These are phyloP conservation scores for Eledona agricola DNA, from an alignment of 2,888 invertebrate genomes.

Conservation along the genomic window DNA sequence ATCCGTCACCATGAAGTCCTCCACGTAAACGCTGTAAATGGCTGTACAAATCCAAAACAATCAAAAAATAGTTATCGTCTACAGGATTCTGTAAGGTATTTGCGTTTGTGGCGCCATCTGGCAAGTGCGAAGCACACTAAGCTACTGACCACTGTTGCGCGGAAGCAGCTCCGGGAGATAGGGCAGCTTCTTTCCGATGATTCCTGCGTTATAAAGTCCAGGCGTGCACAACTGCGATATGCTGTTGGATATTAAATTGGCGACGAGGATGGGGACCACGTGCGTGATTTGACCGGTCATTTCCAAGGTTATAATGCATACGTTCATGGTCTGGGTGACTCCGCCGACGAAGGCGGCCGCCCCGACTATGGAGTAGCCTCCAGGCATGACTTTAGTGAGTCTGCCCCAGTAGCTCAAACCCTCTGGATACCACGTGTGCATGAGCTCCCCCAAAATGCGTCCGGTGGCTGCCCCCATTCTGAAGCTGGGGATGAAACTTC, in stretches of 20 bases:
- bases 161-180: slow-evolving; percentile 93
- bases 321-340: slow-evolving; percentile 96
- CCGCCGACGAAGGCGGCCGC: slow-evolving; percentile 94
- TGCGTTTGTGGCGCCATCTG: too few relatives aligned
- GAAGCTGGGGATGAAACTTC: slow-evolving; percentile 96
- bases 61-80: background rate
- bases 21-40: slow-evolving; percentile 92
- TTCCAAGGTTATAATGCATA: slow-evolving; percentile 93
- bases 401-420: slow-evolving; percentile 82
- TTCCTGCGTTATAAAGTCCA: slow-evolving; percentile 96
- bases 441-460: slow-evolving; percentile 90
- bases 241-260: slow-evolving; percentile 93
- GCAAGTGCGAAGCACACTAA: too few relatives aligned
- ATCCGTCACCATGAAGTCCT: slow-evolving; percentile 94
- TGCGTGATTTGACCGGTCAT: slow-evolving; percentile 98
- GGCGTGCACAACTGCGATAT: slow-evolving; percentile 90
- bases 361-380: slow-evolving; percentile 95
- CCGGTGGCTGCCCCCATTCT: slow-evolving; percentile 96
- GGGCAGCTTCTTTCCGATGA: slow-evolving; percentile 93
- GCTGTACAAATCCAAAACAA: slow-evolving; percentile 64
- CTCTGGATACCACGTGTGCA: slow-evolving; percentile 90
- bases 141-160: slow-evolving; percentile 73
- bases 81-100: slow-evolving; percentile 2
- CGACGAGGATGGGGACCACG: slow-evolving; percentile 92
- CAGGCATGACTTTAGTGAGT: slow-evolving; percentile 85